Conservation (phyloP, 2,888 invertebrate species). For the Eilema depressum region DNA sequence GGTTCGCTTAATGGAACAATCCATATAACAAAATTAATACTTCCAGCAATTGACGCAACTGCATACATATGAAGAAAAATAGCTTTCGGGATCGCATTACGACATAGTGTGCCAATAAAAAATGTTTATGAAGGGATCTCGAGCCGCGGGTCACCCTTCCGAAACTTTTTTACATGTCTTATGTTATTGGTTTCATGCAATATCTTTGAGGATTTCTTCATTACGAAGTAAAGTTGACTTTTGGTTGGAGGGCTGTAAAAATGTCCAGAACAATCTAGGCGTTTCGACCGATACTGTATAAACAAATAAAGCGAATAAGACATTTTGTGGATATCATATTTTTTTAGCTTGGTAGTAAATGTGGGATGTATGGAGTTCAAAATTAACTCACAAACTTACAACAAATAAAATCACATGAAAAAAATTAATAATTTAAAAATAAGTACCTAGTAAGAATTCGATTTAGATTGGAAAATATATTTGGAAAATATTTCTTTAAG, state of each 20-base stretch:
- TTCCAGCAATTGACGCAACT: constrained; percentile 27
- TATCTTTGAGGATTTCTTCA: constrained; percentile 27
- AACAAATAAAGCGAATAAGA: constrained; percentile 21
- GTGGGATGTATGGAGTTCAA: not conserved
- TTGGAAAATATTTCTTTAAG: too few species aligned
- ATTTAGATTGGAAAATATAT: too few species aligned
- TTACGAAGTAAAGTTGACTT: constrained; percentile 13
- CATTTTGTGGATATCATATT: constrained; percentile 10
- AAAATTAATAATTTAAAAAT: too few species aligned
- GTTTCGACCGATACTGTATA: constrained; percentile 11
- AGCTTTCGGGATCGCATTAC: constrained; percentile 53
- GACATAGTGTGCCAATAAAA: constrained; percentile 63
- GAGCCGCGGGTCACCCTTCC: constrained; percentile 45
- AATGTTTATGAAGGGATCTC: constrained; percentile 59
- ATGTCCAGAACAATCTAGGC: constrained; percentile 17
- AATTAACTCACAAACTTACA: too few species aligned
- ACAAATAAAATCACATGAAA: too few species aligned
- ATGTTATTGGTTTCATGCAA: constrained; percentile 40
- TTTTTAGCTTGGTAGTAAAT: constrained; percentile 7
- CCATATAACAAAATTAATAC: constrained; percentile 17
- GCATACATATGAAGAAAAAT: constrained; percentile 50
- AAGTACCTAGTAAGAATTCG: too few species aligned
- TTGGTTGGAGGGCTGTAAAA: constrained; percentile 14
- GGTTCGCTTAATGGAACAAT: not conserved
- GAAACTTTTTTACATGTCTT: constrained; percentile 45